phyloP scores from a whole-genome alignment of 2,797 vertebrate genomes.

The Pseudochirops corinnae region DNA sequence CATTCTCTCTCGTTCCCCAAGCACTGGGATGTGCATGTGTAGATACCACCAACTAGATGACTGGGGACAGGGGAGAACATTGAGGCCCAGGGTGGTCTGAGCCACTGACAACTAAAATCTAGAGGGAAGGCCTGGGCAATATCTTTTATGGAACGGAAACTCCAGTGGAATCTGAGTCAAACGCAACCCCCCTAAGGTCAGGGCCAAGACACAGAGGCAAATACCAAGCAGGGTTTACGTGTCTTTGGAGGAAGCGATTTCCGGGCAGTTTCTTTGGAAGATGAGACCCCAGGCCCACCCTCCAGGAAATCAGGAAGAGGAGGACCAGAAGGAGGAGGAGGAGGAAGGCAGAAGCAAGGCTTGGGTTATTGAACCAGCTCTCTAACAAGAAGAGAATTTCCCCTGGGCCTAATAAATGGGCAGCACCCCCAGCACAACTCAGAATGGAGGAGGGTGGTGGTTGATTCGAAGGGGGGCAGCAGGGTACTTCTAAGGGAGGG shows the following conservation, averaged over 20 bases:
- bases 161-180: background rate
- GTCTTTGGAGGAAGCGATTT: slow-evolving; percentile 90
- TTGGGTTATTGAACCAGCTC: background rate
- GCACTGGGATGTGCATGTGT: background rate
- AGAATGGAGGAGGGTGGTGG: background rate
- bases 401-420: background rate
- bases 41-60: background rate
- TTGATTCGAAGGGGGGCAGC: background rate
- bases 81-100: slow-evolving; percentile 48
- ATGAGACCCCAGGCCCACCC: slow-evolving; percentile 68
- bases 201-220: background rate
- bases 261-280: slow-evolving; percentile 81
- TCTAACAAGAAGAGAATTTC: background rate
- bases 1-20: background rate
- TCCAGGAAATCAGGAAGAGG: background rate
- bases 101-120: slow-evolving; percentile 46
- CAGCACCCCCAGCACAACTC: background rate
- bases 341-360: background rate
- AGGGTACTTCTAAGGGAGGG: background rate
- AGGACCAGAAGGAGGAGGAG: background rate
- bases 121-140: slow-evolving; percentile 4
- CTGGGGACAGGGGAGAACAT: background rate
- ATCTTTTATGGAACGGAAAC: slow-evolving; percentile 3
- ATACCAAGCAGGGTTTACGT: background rate
- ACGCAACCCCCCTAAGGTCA: background rate